These are phyloP conservation scores for Adelosebastes latens DNA, from an alignment of 2,797 vertebrate genomes.

Conservation along the genomic window DNA sequence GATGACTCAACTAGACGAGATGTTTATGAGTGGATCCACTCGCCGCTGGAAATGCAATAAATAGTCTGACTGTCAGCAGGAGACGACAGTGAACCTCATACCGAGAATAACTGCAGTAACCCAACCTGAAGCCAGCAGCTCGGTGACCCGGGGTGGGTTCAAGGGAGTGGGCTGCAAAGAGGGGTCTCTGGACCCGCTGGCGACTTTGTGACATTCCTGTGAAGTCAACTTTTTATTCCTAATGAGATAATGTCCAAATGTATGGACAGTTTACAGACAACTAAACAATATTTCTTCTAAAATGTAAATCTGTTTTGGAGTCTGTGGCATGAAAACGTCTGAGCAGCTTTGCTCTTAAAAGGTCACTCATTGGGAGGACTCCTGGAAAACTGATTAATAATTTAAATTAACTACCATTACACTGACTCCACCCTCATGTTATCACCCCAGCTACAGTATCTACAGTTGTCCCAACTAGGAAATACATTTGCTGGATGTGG, in stretches of 20 bases:
- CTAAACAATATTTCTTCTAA: neutral
- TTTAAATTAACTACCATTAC: constrained; percentile 44
- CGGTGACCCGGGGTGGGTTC: constrained; percentile 23
- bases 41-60: constrained; percentile 2
- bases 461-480: neutral
- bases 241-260: neutral
- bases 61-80: constrained; percentile 16
- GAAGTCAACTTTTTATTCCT: neutral
- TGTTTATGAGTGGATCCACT: neutral
- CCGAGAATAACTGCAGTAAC: constrained; percentile 48
- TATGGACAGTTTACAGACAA: neutral
- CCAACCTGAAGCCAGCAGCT: constrained; percentile 35
- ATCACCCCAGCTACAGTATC: neutral
- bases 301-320: neutral
- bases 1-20: neutral
- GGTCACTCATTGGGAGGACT: neutral
- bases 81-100: constrained; percentile 25
- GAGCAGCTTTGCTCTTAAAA: constrained; percentile 2
- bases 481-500: constrained; percentile 13
- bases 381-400: constrained; percentile 59
- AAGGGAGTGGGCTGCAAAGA: constrained; percentile 5
- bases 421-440: neutral
- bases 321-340: neutral
- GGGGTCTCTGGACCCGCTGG: neutral
- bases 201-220: constrained; percentile 2